Evolutionary conservation across 1,140 invertebrate genomes (phyloP).

Genomic region (Lordiphosa clarofinis): DNA sequence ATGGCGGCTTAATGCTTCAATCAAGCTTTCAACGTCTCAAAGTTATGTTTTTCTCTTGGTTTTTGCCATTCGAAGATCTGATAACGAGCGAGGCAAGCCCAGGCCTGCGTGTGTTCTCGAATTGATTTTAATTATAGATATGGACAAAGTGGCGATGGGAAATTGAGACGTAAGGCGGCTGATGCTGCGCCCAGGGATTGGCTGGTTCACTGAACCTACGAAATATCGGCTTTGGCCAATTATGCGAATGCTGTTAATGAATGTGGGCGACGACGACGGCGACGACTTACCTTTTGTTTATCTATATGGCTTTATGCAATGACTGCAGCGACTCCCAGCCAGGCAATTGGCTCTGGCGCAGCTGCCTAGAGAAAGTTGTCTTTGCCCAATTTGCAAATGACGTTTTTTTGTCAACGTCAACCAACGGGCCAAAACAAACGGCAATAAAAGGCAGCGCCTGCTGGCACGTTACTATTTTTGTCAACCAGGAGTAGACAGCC

Average conservation of each 20-base stretch:
- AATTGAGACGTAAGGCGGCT: slow-evolving; percentile 61
- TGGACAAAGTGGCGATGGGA: slow-evolving; percentile 55
- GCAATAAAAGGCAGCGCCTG: slow-evolving; percentile 69
- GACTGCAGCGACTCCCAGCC: slow-evolving; percentile 34
- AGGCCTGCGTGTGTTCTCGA: slow-evolving; percentile 67
- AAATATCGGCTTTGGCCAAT: slow-evolving; percentile 55
- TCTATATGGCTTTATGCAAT: slow-evolving; percentile 75
- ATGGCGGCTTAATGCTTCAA: slow-evolving; percentile 64
- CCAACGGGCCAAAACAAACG: slow-evolving; percentile 43
- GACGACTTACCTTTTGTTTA: slow-evolving; percentile 58
- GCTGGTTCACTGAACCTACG: slow-evolving; percentile 55
- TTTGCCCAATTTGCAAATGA: slow-evolving; percentile 78
- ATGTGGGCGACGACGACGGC: slow-evolving; percentile 67
- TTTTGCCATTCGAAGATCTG: slow-evolving; percentile 55
- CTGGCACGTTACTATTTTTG: slow-evolving; percentile 70
- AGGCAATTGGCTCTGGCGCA: slow-evolving; percentile 16
- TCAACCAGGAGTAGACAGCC: slow-evolving; percentile 47
- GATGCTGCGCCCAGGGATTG: slow-evolving; percentile 46
- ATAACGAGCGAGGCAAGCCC: slow-evolving; percentile 28
- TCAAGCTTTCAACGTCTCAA: slow-evolving; percentile 64
- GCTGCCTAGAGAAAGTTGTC: slow-evolving; percentile 76
- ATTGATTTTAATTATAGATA: slow-evolving; percentile 73
- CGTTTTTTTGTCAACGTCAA: slow-evolving; percentile 78
- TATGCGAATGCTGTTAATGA: slow-evolving; percentile 75
- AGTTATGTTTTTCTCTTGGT: slow-evolving; percentile 32